Evolutionary conservation across 2,888 invertebrate species (phyloP).

Genomic region (Eristalinus sepulchralis): DNA sequence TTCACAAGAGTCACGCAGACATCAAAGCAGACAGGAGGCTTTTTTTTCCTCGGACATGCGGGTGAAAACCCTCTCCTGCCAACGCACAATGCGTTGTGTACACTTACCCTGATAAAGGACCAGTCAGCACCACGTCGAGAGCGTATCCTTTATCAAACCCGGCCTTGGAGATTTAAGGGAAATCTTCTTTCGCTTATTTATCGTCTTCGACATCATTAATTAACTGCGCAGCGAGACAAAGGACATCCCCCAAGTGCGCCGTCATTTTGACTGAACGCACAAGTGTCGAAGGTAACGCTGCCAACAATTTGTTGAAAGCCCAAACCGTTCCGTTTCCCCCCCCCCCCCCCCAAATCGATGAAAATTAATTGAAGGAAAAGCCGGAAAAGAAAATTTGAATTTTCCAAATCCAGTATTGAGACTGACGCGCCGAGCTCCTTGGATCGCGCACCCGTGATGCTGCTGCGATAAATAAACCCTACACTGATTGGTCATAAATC

Average conservation of each 20-base stretch:
- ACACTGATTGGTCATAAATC: slow-evolving; percentile 62
- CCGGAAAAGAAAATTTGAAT: slow-evolving; percentile 53
- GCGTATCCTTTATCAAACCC: neutral
- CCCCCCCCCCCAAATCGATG: slow-evolving; percentile 8
- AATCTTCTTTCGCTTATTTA: slow-evolving; percentile 5
- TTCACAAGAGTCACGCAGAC: neutral
- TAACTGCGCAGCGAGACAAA: slow-evolving; percentile 21
- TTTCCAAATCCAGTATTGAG: slow-evolving; percentile 22
- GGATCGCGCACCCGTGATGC: slow-evolving; percentile 25
- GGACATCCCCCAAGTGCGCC: neutral
- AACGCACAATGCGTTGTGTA: neutral
- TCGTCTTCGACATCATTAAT: slow-evolving; percentile 10
- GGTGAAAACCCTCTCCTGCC: too few relatives aligned
- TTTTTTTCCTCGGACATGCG: neutral
- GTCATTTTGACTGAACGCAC: slow-evolving; percentile 21
- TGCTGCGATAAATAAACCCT: slow-evolving; percentile 48
- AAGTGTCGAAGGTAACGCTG: slow-evolving; percentile 31
- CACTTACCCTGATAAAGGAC: neutral
- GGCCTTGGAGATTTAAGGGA: neutral
- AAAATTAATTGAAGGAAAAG: slow-evolving; percentile 57
- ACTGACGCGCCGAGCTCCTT: slow-evolving; percentile 8
- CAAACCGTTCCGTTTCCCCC: neutral
- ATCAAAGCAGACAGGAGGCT: neutral
- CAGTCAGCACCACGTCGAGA: neutral
- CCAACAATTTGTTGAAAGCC: slow-evolving; percentile 32